These are phyloP conservation scores for Rhagophthalmus giganteus DNA, from an alignment of 2,888 invertebrate genomes.

Conservation along the genomic window DNA sequence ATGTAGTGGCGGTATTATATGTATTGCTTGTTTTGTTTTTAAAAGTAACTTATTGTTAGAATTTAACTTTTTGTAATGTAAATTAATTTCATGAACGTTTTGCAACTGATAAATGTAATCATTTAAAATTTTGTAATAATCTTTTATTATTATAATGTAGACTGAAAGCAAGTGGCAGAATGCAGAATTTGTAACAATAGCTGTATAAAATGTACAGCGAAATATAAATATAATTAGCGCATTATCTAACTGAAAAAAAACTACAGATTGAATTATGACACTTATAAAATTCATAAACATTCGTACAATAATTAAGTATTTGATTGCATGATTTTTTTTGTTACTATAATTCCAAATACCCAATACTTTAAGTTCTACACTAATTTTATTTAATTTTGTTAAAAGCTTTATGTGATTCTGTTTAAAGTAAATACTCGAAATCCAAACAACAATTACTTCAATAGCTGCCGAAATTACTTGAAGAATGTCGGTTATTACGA, in stretches of 20 bases:
- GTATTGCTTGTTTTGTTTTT: constrained; percentile 30
- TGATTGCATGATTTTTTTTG: constrained; percentile 25
- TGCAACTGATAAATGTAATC: constrained; percentile 31
- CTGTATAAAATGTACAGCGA: constrained; percentile 24
- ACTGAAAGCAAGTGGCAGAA: constrained; percentile 32
- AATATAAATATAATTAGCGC: constrained; percentile 5
- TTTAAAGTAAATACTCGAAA: constrained; percentile 6
- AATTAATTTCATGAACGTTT: constrained; percentile 7
- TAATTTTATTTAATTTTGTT: constrained; percentile 28
- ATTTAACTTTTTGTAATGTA: constrained; percentile 19
- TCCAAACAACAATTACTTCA: constrained; percentile 12
- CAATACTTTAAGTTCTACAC: constrained; percentile 33
- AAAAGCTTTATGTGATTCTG: constrained; percentile 14
- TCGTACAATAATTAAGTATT: constrained; percentile 2
- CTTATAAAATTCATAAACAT: constrained; percentile 5
- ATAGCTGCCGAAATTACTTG: constrained; percentile 9
- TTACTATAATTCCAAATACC: constrained; percentile 37
- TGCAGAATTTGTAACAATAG: constrained; percentile 27
- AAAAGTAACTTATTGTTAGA: constrained; percentile 29
- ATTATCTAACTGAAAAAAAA: constrained; percentile 17
- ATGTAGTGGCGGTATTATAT: constrained; percentile 38
- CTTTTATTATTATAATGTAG: constrained; percentile 29
- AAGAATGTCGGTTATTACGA: constrained; percentile 4
- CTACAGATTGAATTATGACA: constrained; percentile 25
- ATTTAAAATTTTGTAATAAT: constrained; percentile 34